Conservation (phyloP, 2,888 invertebrate genomes). For the Tetragonisca angustula region DNA sequence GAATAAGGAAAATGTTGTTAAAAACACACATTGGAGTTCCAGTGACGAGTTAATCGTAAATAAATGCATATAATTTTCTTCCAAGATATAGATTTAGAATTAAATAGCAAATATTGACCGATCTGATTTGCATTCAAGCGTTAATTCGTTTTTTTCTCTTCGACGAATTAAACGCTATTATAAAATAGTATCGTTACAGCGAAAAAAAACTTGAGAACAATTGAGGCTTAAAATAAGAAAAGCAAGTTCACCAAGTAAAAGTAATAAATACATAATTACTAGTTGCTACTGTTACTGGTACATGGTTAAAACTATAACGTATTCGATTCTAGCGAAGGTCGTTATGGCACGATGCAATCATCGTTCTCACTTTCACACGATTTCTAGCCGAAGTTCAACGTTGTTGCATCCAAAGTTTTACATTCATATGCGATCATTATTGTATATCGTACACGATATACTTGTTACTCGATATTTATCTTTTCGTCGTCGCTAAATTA, state of each 20-base stretch:
- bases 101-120: too few species aligned
- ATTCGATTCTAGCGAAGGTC: slow-evolving; percentile 29
- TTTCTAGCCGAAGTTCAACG: slow-evolving; percentile 67
- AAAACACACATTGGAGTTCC: too few species aligned
- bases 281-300: background rate
- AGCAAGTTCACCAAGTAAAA: background rate
- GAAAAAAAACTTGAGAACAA: background rate
- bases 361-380: slow-evolving; percentile 72
- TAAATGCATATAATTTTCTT: too few species aligned
- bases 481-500: too few species aligned
- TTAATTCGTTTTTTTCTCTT: too few species aligned
- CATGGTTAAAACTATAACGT: background rate
- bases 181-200: background rate
- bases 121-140: too few species aligned
- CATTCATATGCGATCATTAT: background rate
- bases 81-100: too few species aligned
- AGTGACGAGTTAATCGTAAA: too few species aligned
- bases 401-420: slow-evolving; percentile 10
- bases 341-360: slow-evolving; percentile 35
- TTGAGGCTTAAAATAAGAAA: background rate
- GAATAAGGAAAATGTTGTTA: too few species aligned
- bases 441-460: background rate
- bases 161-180: background rate
- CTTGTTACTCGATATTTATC: too few species aligned
- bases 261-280: too few species aligned